Evolutionary conservation across 2,888 invertebrate species (phyloP).

Genomic region (Digitonthophagus gazella): DNA sequence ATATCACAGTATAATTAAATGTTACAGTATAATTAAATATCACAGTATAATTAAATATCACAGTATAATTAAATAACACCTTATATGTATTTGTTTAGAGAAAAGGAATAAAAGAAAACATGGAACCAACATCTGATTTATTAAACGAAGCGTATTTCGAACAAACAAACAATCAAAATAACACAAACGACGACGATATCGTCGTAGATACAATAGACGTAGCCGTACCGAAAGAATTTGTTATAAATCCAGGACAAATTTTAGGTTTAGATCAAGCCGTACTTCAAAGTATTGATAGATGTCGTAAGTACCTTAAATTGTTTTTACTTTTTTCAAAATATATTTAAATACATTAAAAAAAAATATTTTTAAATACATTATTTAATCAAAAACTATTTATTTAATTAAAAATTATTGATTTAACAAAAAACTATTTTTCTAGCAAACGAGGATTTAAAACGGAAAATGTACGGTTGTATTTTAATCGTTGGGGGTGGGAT

Average conservation of each 20-base stretch:
- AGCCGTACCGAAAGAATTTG: slow-evolving; percentile 60
- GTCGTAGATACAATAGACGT: slow-evolving; percentile 66
- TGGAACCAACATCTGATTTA: slow-evolving; percentile 53
- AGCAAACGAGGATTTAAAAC: slow-evolving; percentile 82
- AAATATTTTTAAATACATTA: no score
- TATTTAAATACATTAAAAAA: not conserved
- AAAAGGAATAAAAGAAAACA: slow-evolving; percentile 60
- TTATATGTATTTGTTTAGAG: slow-evolving; percentile 46
- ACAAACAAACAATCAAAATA: slow-evolving; percentile 53
- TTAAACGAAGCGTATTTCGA: slow-evolving; percentile 54
- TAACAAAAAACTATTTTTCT: no score
- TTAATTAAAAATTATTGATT: no score
- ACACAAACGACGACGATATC: slow-evolving; percentile 66
- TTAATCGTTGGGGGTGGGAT: slow-evolving; percentile 90
- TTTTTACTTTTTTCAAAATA: slow-evolving; percentile 15
- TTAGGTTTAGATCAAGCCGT: slow-evolving; percentile 89
- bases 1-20: no score
- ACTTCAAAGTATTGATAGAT: slow-evolving; percentile 86
- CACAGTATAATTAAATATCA: no score
- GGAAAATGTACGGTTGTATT: slow-evolving; percentile 92
- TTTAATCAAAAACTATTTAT: no score
- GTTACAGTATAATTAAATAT: no score
- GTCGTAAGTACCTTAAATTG: slow-evolving; percentile 57
- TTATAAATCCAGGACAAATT: slow-evolving; percentile 74
- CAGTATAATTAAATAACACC: no score